These are phyloP conservation scores for Neodontobutis hainanensis DNA, from an alignment of 2,113 vertebrate genomes.

Conservation along the genomic window DNA sequence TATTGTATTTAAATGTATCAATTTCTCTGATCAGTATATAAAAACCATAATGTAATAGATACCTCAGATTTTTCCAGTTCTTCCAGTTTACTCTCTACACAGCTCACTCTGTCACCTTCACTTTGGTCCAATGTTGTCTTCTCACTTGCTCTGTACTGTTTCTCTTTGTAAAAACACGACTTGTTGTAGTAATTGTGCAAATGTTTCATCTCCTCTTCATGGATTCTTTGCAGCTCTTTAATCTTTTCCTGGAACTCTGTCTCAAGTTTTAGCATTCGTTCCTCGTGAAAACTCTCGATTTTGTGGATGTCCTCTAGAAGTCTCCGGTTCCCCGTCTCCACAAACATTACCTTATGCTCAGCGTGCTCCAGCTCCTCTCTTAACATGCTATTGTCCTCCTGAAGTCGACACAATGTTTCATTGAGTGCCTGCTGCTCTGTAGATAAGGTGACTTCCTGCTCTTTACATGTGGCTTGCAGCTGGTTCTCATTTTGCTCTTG, in stretches of 20 bases:
- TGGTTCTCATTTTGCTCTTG: constrained; percentile 72
- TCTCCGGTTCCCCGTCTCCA: constrained; percentile 75
- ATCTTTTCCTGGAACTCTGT: constrained; percentile 86
- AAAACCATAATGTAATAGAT: neutral
- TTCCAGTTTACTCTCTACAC: constrained; percentile 79
- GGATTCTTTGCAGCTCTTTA: constrained; percentile 84
- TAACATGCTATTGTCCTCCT: constrained; percentile 79
- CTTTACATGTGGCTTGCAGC: constrained; percentile 68
- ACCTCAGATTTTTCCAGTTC: constrained; percentile 90
- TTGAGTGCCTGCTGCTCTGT: constrained; percentile 81
- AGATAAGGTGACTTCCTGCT: constrained; percentile 75
- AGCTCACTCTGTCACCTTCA: constrained; percentile 75
- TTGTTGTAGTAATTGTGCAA: constrained; percentile 80
- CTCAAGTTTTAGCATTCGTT: constrained; percentile 84
- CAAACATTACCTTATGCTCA: constrained; percentile 75
- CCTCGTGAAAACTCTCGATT: constrained; percentile 78
- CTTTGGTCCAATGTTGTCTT: constrained; percentile 20
- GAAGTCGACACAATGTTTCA: constrained; percentile 74
- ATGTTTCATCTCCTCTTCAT: constrained; percentile 84
- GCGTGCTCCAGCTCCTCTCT: constrained; percentile 78
- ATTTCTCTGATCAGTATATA: too few relatives aligned
- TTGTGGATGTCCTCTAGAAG: constrained; percentile 77
- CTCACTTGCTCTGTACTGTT: neutral
- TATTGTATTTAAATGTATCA: too few relatives aligned
- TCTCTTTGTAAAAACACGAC: constrained; percentile 44